Evolutionary conservation across 2,888 invertebrate genomes (phyloP).

Genomic region (Cantharis rustica): DNA sequence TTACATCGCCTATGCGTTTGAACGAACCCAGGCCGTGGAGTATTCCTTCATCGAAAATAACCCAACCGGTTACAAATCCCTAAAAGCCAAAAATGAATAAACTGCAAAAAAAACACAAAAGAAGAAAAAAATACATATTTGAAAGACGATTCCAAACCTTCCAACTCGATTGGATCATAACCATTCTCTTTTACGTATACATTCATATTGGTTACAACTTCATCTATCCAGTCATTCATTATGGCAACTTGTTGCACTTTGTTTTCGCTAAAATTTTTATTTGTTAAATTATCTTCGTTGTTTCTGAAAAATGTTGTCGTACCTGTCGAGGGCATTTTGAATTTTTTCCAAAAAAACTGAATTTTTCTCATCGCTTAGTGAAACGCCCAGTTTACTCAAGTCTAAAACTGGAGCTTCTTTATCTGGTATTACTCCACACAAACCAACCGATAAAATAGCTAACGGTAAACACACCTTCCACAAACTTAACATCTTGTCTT

Average conservation of each 20-base stretch:
- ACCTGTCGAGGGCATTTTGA: not conserved
- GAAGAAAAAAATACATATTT: constrained; percentile 21
- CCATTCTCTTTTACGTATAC: not conserved
- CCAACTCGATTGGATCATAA: not conserved
- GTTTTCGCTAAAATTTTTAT: not conserved
- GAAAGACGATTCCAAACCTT: constrained; percentile 20
- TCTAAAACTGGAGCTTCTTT: not conserved
- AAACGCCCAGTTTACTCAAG: not conserved
- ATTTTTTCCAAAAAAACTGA: not conserved
- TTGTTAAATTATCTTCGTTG: too few species aligned
- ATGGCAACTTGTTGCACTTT: not conserved
- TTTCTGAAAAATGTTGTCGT: not conserved
- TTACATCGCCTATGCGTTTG: not conserved
- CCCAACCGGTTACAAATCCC: constrained; percentile 9
- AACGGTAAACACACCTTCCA: not conserved
- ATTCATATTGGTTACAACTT: not conserved
- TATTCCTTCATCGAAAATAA: not conserved
- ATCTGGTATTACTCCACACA: not conserved
- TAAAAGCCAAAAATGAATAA: not conserved
- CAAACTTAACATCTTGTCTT: not conserved
- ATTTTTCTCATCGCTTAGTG: not conserved
- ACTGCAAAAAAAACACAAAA: constrained; percentile 40
- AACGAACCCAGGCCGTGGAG: not conserved
- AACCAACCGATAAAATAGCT: not conserved
- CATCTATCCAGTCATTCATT: constrained; percentile 9